Percentiles rank a stretch among this genome's conserved stretches.
phyloP scores from a whole-genome alignment of 2,113 vertebrate species.

The Sceloporus undulatus region DNA sequence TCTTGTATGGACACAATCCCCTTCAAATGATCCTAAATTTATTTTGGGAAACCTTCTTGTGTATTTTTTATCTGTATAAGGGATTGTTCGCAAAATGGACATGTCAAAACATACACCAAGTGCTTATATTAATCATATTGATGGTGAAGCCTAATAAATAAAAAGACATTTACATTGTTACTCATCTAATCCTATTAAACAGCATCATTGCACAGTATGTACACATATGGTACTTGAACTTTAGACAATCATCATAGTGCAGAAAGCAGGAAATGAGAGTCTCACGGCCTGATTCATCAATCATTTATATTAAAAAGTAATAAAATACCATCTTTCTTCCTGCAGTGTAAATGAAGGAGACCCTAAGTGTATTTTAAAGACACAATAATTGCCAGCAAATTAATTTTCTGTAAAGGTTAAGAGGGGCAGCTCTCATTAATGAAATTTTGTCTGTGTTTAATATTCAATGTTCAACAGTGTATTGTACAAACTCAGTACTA shows the following conservation, averaged over 20 bases:
- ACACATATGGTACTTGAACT: slow-evolving; percentile 41
- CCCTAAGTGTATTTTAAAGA: slow-evolving; percentile 60
- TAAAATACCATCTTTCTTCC: slow-evolving; percentile 68
- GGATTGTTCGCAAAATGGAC: neutral
- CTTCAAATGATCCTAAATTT: too few relatives aligned
- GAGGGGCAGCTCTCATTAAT: slow-evolving; percentile 26
- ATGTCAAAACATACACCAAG: neutral
- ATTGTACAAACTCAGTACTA: too few relatives aligned
- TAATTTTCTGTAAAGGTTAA: slow-evolving; percentile 63
- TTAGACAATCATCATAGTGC: slow-evolving; percentile 59
- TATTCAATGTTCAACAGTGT: too few relatives aligned
- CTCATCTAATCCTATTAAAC: neutral
- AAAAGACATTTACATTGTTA: neutral
- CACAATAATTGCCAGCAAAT: slow-evolving; percentile 73
- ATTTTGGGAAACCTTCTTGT: neutral
- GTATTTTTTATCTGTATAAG: neutral
- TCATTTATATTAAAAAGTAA: slow-evolving; percentile 75
- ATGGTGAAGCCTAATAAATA: slow-evolving; percentile 51
- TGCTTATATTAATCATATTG: neutral
- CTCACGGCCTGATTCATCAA: slow-evolving; percentile 70
- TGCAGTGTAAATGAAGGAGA: slow-evolving; percentile 68
- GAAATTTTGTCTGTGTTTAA: slow-evolving; percentile 28
- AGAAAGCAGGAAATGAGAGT: slow-evolving; percentile 70
- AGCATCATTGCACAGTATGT: neutral
- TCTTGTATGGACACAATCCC: too few relatives aligned